These are phyloP conservation scores for Hemistola chrysoprasaria DNA, from an alignment of 2,888 invertebrate species.

Conservation along the genomic window DNA sequence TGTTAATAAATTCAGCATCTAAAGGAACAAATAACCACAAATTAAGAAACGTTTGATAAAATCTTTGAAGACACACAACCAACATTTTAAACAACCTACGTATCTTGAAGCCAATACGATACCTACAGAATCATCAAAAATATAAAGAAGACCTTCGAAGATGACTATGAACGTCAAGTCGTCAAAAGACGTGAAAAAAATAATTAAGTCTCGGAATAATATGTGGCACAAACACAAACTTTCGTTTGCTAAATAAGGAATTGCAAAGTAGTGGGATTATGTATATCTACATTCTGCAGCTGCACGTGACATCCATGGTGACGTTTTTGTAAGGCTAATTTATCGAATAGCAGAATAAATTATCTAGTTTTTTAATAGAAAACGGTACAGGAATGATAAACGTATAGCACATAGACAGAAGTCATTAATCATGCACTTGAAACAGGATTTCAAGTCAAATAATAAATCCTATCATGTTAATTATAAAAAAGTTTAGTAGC, in stretches of 20 bases:
- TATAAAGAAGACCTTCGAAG: neutral
- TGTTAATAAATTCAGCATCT: constrained; percentile 16
- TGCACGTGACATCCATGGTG: constrained; percentile 32
- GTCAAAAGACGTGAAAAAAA: no score
- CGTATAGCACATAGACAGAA: constrained; percentile 47
- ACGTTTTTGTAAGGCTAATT: constrained; percentile 43
- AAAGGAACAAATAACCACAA: constrained; percentile 1
- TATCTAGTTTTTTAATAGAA: constrained; percentile 34
- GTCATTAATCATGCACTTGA: constrained; percentile 58
- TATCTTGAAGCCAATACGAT: constrained; percentile 9
- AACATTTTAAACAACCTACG: constrained; percentile 2
- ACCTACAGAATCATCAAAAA: constrained; percentile 1
- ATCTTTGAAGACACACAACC: constrained; percentile 19
- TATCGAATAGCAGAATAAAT: neutral
- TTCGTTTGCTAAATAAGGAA: no score
- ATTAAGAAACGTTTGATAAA: neutral
- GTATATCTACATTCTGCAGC: no score
- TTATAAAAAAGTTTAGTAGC: constrained; percentile 36
- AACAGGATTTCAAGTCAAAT: constrained; percentile 26
- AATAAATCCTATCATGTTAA: constrained; percentile 16
- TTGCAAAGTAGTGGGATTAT: no score
- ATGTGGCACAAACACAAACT: no score
- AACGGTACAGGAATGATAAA: constrained; percentile 51
- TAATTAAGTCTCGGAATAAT: no score
- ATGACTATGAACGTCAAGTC: no score